phyloP scores from a whole-genome alignment of 2,888 invertebrate genomes.

The Mesochorus sp. region DNA sequence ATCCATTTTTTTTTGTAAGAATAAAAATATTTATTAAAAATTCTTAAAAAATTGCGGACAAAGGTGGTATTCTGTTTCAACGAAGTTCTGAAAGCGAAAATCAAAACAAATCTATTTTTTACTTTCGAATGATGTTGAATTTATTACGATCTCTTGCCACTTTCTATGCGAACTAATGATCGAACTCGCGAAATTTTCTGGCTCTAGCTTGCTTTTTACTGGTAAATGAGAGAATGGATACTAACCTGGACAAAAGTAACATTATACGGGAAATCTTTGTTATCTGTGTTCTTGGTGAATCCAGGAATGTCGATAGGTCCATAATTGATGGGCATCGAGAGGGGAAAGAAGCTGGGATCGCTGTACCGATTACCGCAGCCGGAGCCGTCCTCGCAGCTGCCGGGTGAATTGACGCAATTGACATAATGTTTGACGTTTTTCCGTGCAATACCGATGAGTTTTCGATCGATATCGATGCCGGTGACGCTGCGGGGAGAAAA shows the following conservation, averaged over 20 bases:
- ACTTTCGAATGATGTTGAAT: no score
- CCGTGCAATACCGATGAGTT: slow-evolving; percentile 90
- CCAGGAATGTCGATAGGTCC: slow-evolving; percentile 89
- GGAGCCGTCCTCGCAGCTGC: slow-evolving; percentile 72
- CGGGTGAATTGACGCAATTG: slow-evolving; percentile 81
- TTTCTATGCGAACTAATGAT: no score
- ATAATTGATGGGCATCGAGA: slow-evolving; percentile 93
- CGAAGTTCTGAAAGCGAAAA: no score
- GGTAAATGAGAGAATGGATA: not conserved
- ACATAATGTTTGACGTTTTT: slow-evolving; percentile 89
- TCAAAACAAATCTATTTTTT: no score
- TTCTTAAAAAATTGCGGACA: no score
- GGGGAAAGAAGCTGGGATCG: slow-evolving; percentile 87
- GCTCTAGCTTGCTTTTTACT: no score
- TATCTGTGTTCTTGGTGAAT: slow-evolving; percentile 77
- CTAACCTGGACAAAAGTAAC: slow-evolving; percentile 93
- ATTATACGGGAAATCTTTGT: slow-evolving; percentile 92
- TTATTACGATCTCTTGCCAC: no score
- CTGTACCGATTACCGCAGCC: slow-evolving; percentile 67
- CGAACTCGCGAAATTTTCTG: no score
- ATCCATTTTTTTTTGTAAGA: no score
- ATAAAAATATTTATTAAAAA: no score
- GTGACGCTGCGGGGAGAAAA: slow-evolving; percentile 92
- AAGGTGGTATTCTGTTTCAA: no score
- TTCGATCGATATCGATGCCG: slow-evolving; percentile 97